Base-by-base conservation (phyloP, 2,888 invertebrate genomes). In the Cerastis rubricosa region DNA sequence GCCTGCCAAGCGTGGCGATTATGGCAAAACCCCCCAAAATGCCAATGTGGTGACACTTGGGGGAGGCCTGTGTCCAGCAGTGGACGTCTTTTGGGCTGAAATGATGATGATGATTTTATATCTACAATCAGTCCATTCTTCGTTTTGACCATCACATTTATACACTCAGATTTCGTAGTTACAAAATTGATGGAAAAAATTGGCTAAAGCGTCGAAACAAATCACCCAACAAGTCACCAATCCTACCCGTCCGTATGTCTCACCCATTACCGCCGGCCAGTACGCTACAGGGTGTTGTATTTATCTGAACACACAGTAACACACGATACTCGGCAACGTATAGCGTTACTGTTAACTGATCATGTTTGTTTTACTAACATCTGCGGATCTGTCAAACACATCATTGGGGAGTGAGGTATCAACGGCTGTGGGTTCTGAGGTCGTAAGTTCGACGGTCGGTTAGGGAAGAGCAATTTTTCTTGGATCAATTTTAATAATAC, bases 271-370 rank as follows among this genome's bases (percentile, higher is more conserved):
- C 47, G 14, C 75, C 22, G 75, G 29, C 74, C 76, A 70, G 65
- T 43, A 54, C 59, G 49, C 45, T 45, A 89, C 85, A 87, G 85
- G 87, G 78, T 83, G 88, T 81, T 88, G 81, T 87, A 81, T 89
- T 89, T 89, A 84, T 85, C 78, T 76, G 66, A n/a, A n/a, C 35
- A 80, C 71, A 71, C 66, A 65, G 64, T 2, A 86, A 86, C 89
- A 92, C 83, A 65, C 77, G 88, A 90, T 80, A 88, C 82, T 75
- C 61, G 49, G 71, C 59, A 54, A 64, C 40, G 68, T 88, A 79
- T 86, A 74, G 25, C 43, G 73, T 89, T 86, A 84, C 88, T 89
- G 85, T 91, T 87, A 88, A 76, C 71, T 83, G 83, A 22, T 59
- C 35, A 25, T 86, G 73, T 88, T 84, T 79, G 78, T 54, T 74